Conservation (phyloP, 2,113 vertebrate species). For the Sorex araneus region DNA sequence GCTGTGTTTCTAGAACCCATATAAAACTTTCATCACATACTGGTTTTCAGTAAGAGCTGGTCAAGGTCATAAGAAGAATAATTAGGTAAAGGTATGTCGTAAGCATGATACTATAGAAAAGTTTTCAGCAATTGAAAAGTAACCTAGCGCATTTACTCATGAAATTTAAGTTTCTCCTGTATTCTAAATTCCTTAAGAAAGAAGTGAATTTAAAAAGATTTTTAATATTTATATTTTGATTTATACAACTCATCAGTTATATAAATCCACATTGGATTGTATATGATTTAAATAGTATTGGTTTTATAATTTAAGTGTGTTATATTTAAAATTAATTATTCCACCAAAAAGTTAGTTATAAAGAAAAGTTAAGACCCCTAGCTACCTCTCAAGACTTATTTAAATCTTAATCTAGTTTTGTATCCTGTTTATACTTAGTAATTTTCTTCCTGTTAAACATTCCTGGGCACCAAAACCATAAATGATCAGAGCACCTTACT, state of each 20-base stretch:
- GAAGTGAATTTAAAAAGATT: slow-evolving; percentile 17
- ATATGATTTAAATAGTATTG: too few species aligned
- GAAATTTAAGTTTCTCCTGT: slow-evolving; percentile 46
- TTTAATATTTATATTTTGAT: background rate
- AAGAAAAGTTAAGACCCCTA: slow-evolving; percentile 28
- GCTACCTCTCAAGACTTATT: background rate
- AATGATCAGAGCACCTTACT: too few species aligned
- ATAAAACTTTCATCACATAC: background rate
- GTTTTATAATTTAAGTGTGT: slow-evolving; percentile 15
- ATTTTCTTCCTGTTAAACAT: slow-evolving; percentile 48
- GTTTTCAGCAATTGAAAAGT: background rate
- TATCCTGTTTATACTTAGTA: background rate
- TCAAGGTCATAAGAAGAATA: slow-evolving; percentile 29
- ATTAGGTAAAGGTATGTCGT: slow-evolving; percentile 1
- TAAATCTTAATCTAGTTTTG: background rate
- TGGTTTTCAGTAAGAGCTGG: slow-evolving; percentile 11
- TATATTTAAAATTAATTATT: slow-evolving; percentile 54
- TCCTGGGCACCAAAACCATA: too few species aligned
- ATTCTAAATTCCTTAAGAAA: slow-evolving; percentile 12
- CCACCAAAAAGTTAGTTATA: slow-evolving; percentile 10
- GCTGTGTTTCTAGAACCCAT: slow-evolving; percentile 10
- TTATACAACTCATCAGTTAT: slow-evolving; percentile 13
- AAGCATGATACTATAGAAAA: background rate
- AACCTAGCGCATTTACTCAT: background rate
- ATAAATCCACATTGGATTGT: background rate